Conservation (phyloP, 2,113 vertebrate genomes). For the Laticauda colubrina region DNA sequence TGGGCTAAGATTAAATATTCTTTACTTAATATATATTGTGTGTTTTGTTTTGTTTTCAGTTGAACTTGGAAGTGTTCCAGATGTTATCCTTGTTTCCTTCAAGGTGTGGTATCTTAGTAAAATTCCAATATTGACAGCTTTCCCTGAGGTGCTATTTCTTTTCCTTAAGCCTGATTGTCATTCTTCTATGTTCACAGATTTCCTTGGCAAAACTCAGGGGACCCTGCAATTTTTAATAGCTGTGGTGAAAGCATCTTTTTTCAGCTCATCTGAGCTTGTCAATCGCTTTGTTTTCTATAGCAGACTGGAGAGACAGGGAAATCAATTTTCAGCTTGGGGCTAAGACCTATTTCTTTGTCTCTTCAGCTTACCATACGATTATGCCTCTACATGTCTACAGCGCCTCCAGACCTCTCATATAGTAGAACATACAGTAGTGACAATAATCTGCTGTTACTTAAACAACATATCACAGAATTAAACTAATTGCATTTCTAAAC, state of each 20-base stretch:
- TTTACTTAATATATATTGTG: conserved; percentile 2
- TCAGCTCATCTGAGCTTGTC: conserved; percentile 20
- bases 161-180: neutral
- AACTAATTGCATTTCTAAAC: conserved; percentile 16
- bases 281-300: neutral
- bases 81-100: conserved; percentile 20
- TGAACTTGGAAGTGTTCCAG: neutral
- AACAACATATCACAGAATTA: neutral
- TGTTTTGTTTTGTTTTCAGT: neutral
- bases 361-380: neutral
- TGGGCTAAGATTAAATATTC: neutral
- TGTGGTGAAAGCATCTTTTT: conserved; percentile 10
- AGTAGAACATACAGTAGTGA: conserved; percentile 10
- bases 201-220: conserved; percentile 38
- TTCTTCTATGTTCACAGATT: conserved; percentile 15
- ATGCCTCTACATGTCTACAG: conserved; percentile 7
- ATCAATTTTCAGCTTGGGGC: conserved; percentile 29
- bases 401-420: conserved; percentile 6
- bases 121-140: conserved; percentile 29
- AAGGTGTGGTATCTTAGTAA: conserved; percentile 19
- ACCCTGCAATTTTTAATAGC: conserved; percentile 32
- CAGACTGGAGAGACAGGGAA: conserved; percentile 7
- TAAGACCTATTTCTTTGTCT: conserved; percentile 17
- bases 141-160: conserved; percentile 24
- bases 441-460: neutral